Evolutionary conservation across 1,140 invertebrate genomes (phyloP).

Genomic region (Drosophila asahinai): DNA sequence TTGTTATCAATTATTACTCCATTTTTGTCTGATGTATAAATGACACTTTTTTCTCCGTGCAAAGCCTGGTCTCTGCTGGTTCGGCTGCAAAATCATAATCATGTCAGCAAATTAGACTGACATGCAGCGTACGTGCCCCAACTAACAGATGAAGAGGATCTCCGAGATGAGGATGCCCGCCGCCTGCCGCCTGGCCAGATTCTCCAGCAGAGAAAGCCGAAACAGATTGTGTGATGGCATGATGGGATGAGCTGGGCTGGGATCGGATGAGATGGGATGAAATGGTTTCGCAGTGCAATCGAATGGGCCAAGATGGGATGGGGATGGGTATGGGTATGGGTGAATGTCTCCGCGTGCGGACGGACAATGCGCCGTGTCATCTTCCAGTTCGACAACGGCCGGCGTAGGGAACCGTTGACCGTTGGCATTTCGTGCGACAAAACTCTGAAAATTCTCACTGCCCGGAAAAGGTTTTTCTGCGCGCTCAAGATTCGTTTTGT

Average conservation of each 20-base stretch:
- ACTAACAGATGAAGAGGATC: slow-evolving; percentile 80
- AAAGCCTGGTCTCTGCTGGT: slow-evolving; percentile 38
- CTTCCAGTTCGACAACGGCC: slow-evolving; percentile 78
- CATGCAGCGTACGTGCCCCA: slow-evolving; percentile 78
- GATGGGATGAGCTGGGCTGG: slow-evolving; percentile 15
- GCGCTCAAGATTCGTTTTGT: slow-evolving; percentile 27
- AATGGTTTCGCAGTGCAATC: slow-evolving; percentile 24
- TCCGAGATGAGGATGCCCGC: slow-evolving; percentile 30
- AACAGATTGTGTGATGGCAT: slow-evolving; percentile 39
- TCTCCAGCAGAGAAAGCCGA: slow-evolving; percentile 41
- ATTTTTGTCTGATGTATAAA: not conserved
- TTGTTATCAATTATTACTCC: not conserved
- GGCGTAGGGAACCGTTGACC: slow-evolving; percentile 62
- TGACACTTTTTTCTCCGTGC: slow-evolving; percentile 16
- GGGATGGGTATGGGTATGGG: slow-evolving; percentile 34
- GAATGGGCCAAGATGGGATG: slow-evolving; percentile 23
- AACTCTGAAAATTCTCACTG: slow-evolving; percentile 69
- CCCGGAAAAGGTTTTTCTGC: slow-evolving; percentile 50
- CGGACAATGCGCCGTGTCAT: slow-evolving; percentile 69
- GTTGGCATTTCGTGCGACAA: slow-evolving; percentile 78
- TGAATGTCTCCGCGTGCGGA: slow-evolving; percentile 66
- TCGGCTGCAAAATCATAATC: slow-evolving; percentile 78
- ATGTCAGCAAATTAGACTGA: slow-evolving; percentile 83
- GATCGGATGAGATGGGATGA: slow-evolving; percentile 14
- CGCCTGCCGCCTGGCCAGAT: not conserved